Conservation (phyloP, 2,888 invertebrate species). For the Melipona bicolor region DNA sequence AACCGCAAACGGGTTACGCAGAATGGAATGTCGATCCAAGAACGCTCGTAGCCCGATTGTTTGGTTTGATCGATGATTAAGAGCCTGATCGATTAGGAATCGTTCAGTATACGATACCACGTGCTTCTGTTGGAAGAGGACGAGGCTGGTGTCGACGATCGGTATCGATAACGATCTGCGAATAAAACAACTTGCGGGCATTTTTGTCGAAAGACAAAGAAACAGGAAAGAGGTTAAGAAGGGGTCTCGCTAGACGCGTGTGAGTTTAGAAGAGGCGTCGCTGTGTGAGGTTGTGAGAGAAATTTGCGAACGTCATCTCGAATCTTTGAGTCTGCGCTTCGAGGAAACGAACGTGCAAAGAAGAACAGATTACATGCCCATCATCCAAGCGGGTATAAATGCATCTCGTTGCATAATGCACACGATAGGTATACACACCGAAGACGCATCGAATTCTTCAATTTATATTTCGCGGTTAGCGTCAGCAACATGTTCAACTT, state of each 20-base stretch:
- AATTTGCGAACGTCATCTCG: background rate
- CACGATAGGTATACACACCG: background rate
- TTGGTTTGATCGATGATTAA: slow-evolving; percentile 75
- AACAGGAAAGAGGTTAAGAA: no score
- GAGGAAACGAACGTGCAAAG: background rate
- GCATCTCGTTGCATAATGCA: slow-evolving; percentile 1
- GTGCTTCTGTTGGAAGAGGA: background rate
- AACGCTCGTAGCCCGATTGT: slow-evolving; percentile 62
- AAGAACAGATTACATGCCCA: slow-evolving; percentile 18
- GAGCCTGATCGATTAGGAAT: slow-evolving; percentile 71
- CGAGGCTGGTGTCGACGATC: background rate
- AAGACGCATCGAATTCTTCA: slow-evolving; percentile 22
- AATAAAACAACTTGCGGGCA: background rate
- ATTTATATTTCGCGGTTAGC: slow-evolving; percentile 72
- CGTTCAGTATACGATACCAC: slow-evolving; percentile 46
- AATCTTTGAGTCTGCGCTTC: background rate
- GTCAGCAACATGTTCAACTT: slow-evolving; percentile 67
- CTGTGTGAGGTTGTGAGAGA: background rate
- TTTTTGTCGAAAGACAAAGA: background rate
- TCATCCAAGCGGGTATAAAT: slow-evolving; percentile 1
- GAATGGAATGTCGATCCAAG: slow-evolving; percentile 35
- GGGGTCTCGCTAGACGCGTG: no score
- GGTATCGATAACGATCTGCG: background rate
- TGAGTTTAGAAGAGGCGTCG: background rate
- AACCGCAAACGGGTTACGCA: slow-evolving; percentile 43